phyloP scores from a whole-genome alignment of 2,113 vertebrate species.

The Piprites chloris region DNA sequence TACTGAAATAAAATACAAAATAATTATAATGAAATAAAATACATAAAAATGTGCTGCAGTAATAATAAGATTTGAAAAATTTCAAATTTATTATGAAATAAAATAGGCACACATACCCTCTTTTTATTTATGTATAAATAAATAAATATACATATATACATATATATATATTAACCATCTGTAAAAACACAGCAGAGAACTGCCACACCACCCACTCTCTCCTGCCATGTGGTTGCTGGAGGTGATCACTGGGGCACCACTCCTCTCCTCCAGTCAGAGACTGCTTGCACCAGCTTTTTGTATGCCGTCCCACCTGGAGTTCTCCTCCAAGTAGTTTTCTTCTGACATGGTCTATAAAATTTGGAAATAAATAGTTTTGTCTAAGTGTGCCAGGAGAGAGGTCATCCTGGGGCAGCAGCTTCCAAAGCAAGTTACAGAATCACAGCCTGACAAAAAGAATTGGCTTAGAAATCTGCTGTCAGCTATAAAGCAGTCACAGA shows the following conservation, averaged over 20 bases:
- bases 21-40: no score
- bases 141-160: no score
- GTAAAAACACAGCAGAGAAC: not conserved
- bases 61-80: not conserved
- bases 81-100: not conserved
- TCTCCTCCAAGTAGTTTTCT: not conserved
- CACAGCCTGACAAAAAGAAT: not conserved
- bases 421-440: not conserved
- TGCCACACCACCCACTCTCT: not conserved
- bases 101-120: not conserved
- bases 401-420: not conserved
- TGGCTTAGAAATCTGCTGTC: not conserved
- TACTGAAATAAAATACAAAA: not conserved
- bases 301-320: not conserved
- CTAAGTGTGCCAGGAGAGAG: not conserved
- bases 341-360: not conserved
- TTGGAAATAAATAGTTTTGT: not conserved
- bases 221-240: not conserved
- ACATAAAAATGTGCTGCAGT: no score
- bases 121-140: not conserved
- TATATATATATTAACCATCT: not conserved
- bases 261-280: not conserved
- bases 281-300: not conserved
- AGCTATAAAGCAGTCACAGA: not conserved
- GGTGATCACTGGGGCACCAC: rapidly evolving